Base-by-base conservation (phyloP, 2,888 invertebrate genomes). In the Lochmaea capreae region DNA sequence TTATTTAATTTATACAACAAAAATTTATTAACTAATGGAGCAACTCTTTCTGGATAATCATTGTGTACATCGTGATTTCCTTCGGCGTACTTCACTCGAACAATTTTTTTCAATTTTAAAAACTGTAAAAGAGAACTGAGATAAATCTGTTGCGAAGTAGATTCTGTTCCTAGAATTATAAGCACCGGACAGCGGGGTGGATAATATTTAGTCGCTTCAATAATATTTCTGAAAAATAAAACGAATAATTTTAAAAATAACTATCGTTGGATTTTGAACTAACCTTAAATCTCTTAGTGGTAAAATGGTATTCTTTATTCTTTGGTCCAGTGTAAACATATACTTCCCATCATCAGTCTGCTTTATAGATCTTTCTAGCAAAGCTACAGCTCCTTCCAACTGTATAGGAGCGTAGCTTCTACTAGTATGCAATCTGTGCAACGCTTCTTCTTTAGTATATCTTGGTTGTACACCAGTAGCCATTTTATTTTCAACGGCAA, bases 31-130 rank as follows among this genome's bases (percentile, higher is more conserved):
- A 86, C 77, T 61, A 81, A 54, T 5, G 84, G 83, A 5, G 88
- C 88, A 6, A 92, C 86, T 12, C 84, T 81, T 75, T 91, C 89
- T 0, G 92, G 92, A 77, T 89, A 81, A 11, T 89, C 89, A 62
- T 90, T 89, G 82, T 93, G 92, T 0, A 92, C 89, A 79, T 93
- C 91, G 77, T 93, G 93, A 57, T 88, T 87, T 0, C 92, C 92
- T 0, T 88, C 84, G 0, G 91, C 89, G 1, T 86, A 1, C 79
- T 83, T 73, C 75, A 86, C 71, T 5, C 57, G 76, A 71, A 85
- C 81, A 68, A 83, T 81, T 67, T 81, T 82, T 73, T 79, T 77
- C 33, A 80, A 81, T 68, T 80, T 81, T 14, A 81, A 81, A 75
- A 79, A 75, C 54, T 76, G 79, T 68, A 82, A 76, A 75, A 82